Evolutionary conservation across 2,797 vertebrate genomes (phyloP).

Genomic region (Bucorvus abyssinicus): DNA sequence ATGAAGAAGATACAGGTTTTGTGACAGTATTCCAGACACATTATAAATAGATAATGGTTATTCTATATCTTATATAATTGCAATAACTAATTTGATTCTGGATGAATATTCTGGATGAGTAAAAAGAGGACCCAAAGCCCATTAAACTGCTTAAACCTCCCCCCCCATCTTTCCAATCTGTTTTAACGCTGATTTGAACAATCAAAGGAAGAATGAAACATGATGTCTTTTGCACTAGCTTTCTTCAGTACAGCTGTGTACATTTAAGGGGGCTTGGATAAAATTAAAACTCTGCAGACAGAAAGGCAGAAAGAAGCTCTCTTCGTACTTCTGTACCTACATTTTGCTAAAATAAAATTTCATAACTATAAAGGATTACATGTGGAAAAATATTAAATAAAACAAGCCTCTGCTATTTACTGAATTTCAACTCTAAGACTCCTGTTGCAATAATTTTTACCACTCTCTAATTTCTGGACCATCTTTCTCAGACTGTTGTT

Average conservation of each 20-base stretch:
- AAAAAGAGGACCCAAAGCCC: background rate
- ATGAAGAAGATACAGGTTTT: background rate
- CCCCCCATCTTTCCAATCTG: background rate
- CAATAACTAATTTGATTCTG: background rate
- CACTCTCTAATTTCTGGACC: background rate
- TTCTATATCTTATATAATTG: background rate
- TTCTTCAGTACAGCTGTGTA: background rate
- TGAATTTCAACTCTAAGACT: background rate
- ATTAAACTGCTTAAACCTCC: background rate
- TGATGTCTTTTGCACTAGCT: background rate
- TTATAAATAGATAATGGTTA: background rate
- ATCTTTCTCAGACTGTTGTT: background rate
- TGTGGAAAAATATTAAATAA: background rate
- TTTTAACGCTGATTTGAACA: constrained; percentile 1
- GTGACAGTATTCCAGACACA: background rate
- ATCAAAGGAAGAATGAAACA: background rate
- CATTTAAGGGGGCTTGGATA: background rate
- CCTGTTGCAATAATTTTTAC: background rate
- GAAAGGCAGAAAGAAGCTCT: background rate
- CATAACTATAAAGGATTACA: background rate
- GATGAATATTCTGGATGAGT: background rate
- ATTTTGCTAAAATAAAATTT: background rate
- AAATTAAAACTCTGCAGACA: background rate
- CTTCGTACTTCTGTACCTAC: background rate
- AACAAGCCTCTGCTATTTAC: background rate